Conservation (phyloP, 2,888 invertebrate genomes). For the Ornithoptera priamus region DNA sequence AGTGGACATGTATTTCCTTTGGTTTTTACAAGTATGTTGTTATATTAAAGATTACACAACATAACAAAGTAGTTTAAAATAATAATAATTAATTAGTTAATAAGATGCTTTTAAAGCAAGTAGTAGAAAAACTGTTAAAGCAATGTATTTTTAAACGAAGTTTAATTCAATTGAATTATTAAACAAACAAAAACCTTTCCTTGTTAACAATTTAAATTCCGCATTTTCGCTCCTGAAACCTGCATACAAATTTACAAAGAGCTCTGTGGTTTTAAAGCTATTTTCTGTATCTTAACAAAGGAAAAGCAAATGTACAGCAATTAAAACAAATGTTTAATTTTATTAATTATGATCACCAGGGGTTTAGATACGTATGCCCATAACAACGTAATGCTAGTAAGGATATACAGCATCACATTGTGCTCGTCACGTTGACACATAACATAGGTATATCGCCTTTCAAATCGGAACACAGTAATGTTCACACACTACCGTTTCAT, state of each 20-base stretch:
- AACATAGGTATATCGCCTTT: too few relatives aligned
- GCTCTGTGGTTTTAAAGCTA: constrained; percentile 4
- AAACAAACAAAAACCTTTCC: constrained; percentile 5
- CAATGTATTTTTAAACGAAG: too few relatives aligned
- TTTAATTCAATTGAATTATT: not conserved
- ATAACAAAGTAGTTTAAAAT: not conserved
- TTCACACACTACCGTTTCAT: too few relatives aligned
- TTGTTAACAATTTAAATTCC: constrained; percentile 3
- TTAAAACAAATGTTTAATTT: not conserved
- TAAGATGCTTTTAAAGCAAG: too few relatives aligned
- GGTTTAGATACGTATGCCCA: not conserved
- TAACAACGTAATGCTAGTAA: too few relatives aligned
- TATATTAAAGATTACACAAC: not conserved
- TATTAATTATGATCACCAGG: not conserved
- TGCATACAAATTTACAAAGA: constrained; percentile 9
- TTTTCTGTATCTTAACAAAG: constrained; percentile 4
- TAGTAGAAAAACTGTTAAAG: too few relatives aligned
- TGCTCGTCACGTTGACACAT: too few relatives aligned
- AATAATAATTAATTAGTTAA: too few relatives aligned
- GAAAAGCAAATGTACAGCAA: not conserved
- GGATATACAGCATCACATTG: too few relatives aligned
- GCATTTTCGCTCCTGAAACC: constrained; percentile 5
- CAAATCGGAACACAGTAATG: too few relatives aligned
- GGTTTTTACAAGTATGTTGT: not conserved
- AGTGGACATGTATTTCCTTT: not conserved